Percentiles rank a stretch among this genome's conserved stretches.
Evolutionary conservation across 1,140 invertebrate genomes (phyloP).

Genomic region (Ceratoteleas bidentatus): DNA sequence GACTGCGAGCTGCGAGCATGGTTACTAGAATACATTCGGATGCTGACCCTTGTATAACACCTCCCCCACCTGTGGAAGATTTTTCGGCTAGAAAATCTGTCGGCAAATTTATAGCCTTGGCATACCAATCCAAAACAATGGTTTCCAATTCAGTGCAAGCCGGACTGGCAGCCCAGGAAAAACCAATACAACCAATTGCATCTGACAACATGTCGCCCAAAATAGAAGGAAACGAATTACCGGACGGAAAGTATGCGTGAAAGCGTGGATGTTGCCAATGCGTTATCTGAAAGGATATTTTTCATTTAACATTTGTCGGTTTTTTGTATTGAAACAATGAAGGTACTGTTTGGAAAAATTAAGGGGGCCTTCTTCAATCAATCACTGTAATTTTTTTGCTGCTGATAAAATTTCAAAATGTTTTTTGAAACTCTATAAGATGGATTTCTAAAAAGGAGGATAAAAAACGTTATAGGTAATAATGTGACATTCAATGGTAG

Average conservation of each 20-base stretch:
- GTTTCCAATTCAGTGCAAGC: conserved; percentile 92
- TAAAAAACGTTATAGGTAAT: too few relatives aligned
- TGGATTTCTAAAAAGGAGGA: too few relatives aligned
- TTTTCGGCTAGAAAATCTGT: conserved; percentile 81
- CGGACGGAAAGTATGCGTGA: conserved; percentile 97
- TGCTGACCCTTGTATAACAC: conserved; percentile 91
- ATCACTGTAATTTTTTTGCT: too few relatives aligned
- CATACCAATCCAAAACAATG: conserved; percentile 87
- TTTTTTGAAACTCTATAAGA: too few relatives aligned
- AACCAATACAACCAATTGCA: conserved; percentile 95
- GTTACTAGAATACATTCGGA: conserved; percentile 94
- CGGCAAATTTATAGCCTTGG: conserved; percentile 83
- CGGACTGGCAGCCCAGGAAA: conserved; percentile 96
- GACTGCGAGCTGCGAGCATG: conserved; percentile 89
- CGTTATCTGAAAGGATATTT: conserved; percentile 84
- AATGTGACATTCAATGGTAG: too few relatives aligned
- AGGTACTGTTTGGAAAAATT: too few relatives aligned
- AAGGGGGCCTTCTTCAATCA: too few relatives aligned
- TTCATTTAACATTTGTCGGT: conserved; percentile 1
- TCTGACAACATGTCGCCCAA: conserved; percentile 96
- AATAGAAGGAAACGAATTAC: conserved; percentile 96
- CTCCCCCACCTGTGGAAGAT: conserved; percentile 85
- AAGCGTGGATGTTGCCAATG: conserved; percentile 99
- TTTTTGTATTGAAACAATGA: background rate
- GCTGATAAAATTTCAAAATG: too few relatives aligned